A percentile compares a stretch with the other conserved stretches of the same genome.
phyloP scores from a whole-genome alignment of 2,888 invertebrate genomes.

The Euphydryas editha region DNA sequence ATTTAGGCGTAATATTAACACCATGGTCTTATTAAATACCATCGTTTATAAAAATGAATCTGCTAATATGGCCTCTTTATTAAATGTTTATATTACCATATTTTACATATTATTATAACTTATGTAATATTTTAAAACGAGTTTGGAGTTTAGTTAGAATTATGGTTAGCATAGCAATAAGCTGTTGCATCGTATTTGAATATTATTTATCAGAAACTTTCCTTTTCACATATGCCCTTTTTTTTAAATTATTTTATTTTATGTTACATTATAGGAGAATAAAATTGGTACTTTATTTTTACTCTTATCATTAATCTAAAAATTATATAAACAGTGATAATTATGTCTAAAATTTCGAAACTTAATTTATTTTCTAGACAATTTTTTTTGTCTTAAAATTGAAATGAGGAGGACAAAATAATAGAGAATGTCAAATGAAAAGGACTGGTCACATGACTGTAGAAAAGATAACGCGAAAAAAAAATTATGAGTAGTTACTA shows the following conservation, averaged over 20 bases:
- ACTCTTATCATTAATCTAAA: no score
- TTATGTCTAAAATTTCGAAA: no score
- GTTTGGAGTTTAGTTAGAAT: conserved; percentile 12
- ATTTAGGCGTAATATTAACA: conserved; percentile 1
- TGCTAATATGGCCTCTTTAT: not conserved
- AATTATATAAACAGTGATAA: no score
- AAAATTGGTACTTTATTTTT: no score
- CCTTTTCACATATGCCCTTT: conserved; percentile 13
- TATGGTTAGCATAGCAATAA: conserved; percentile 18
- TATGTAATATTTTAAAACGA: conserved; percentile 9
- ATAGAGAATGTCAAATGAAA: no score
- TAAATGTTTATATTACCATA: not conserved
- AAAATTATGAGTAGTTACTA: no score
- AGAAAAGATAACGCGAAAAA: no score
- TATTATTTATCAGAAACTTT: conserved; percentile 30
- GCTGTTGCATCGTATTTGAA: conserved; percentile 30
- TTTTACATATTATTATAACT: not conserved
- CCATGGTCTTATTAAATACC: not conserved
- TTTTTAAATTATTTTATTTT: not conserved
- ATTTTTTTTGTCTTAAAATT: no score
- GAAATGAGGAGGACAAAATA: no score
- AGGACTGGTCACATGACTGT: no score
- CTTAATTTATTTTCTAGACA: no score
- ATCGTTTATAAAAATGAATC: not conserved
- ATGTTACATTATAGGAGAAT: no score